These are phyloP conservation scores for Cheumatopsyche charites DNA, from an alignment of 1,140 invertebrate genomes.

Conservation along the genomic window DNA sequence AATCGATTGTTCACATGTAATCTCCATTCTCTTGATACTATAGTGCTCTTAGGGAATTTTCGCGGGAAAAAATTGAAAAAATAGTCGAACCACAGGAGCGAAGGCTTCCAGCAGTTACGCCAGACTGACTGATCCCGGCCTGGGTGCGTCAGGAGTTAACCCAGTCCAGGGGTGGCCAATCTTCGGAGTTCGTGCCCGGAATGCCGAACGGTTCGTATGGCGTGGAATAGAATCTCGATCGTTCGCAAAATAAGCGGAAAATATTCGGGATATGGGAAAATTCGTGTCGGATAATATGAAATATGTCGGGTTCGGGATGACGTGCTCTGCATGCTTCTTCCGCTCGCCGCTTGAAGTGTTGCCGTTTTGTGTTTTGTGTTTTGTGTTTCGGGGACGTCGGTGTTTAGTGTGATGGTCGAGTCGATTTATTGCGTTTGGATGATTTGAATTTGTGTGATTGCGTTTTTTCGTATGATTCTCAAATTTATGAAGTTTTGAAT, in stretches of 20 bases:
- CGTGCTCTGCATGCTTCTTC: too few species aligned
- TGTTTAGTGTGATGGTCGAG: not conserved
- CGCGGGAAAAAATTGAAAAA: not conserved
- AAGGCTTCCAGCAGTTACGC: constrained; percentile 8
- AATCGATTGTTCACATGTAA: too few species aligned
- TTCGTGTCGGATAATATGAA: too few species aligned
- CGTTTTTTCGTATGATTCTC: too few species aligned
- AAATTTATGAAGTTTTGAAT: too few species aligned
- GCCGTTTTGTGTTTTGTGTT: too few species aligned
- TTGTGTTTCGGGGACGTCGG: not conserved
- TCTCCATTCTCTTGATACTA: too few species aligned
- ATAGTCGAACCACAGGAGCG: too few species aligned
- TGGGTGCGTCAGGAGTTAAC: constrained; percentile 28
- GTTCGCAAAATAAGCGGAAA: not conserved
- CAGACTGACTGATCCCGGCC: constrained; percentile 29
- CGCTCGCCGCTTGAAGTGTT: too few species aligned
- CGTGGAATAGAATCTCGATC: not conserved
- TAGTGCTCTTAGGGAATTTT: not conserved
- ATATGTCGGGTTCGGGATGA: too few species aligned
- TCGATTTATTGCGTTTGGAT: too few species aligned
- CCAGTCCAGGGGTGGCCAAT: constrained; percentile 27
- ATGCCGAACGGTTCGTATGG: not conserved
- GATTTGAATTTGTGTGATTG: too few species aligned
- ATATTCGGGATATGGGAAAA: not conserved
- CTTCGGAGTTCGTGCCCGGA: not conserved